Percentiles rank a stretch among this genome's conserved stretches.
Evolutionary conservation across 1,140 invertebrate species (phyloP).

Genomic region (Bilobella aurantiaca): DNA sequence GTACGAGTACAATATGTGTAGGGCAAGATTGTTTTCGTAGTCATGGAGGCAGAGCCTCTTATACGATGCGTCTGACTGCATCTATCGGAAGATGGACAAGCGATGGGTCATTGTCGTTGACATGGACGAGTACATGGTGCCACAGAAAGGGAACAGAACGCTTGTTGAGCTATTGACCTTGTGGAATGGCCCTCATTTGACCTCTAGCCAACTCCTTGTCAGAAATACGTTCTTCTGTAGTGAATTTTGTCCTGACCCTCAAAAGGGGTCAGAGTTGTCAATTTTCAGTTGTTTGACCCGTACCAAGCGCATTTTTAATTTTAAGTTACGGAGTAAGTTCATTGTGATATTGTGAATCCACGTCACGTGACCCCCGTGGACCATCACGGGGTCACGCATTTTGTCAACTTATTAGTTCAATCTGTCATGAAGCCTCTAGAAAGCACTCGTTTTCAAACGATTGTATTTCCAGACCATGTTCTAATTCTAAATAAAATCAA

Average conservation of each 20-base stretch:
- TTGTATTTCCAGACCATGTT: not conserved
- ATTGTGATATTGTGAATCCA: conserved; percentile 27
- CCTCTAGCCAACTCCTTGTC: conserved; percentile 14
- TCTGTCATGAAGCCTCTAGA: not conserved
- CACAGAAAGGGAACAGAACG: conserved; percentile 41
- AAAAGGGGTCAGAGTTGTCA: not conserved
- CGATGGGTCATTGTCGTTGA: conserved; percentile 72
- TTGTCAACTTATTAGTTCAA: not conserved
- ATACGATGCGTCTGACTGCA: no score
- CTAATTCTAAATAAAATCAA: conserved; percentile 22
- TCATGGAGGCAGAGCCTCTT: no score
- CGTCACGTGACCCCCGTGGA: conserved; percentile 17
- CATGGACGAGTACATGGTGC: conserved; percentile 81
- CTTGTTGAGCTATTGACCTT: not conserved
- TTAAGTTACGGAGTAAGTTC: conserved; percentile 20
- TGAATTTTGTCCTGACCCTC: conserved; percentile 23
- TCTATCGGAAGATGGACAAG: conserved; percentile 80
- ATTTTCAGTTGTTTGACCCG: conserved; percentile 23
- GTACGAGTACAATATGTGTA: no score
- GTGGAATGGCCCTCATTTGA: not conserved
- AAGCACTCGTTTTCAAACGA: not conserved
- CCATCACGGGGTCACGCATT: conserved; percentile 28
- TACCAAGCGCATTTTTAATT: conserved; percentile 28
- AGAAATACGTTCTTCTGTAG: conserved; percentile 32
- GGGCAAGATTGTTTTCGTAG: no score